phyloP scores from a whole-genome alignment of 2,113 vertebrate genomes.

The Hymenochirus boettgeri region DNA sequence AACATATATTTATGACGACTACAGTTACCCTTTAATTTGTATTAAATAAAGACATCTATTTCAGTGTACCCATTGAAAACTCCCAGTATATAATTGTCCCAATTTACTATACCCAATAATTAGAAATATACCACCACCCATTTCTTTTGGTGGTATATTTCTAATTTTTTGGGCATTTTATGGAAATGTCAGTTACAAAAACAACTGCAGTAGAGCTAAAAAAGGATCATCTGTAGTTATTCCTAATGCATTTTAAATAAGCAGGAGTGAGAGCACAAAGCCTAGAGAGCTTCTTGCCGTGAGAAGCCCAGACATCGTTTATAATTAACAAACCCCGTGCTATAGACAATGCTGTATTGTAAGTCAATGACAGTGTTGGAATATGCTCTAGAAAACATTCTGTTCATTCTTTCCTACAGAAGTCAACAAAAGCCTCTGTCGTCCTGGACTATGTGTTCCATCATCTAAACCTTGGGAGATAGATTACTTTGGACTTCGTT shows the following conservation, averaged over 20 bases:
- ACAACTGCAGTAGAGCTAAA: background rate
- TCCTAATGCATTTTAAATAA: conserved; percentile 19
- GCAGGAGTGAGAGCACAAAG: conserved; percentile 19
- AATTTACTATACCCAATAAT: too few species aligned
- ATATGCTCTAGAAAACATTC: conserved; percentile 53
- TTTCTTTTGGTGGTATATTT: too few species aligned
- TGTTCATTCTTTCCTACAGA: conserved; percentile 76
- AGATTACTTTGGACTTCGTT: conserved; percentile 88
- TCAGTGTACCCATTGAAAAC: too few species aligned
- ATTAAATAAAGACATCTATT: too few species aligned
- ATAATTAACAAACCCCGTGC: background rate
- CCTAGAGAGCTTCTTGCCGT: conserved; percentile 14
- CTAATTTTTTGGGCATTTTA: conserved; percentile 9
- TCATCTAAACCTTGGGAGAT: conserved; percentile 80
- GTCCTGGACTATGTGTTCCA: conserved; percentile 81
- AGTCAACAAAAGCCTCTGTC: conserved; percentile 78
- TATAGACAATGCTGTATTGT: conserved; percentile 40
- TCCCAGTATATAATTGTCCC: too few species aligned
- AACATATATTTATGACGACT: conserved; percentile 22
- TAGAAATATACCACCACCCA: too few species aligned
- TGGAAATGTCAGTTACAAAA: conserved; percentile 10
- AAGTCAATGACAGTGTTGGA: conserved; percentile 51
- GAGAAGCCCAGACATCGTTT: conserved; percentile 27
- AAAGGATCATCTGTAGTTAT: conserved; percentile 16
- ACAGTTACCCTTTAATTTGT: conserved; percentile 12